Evolutionary conservation across 2,797 vertebrate species (phyloP).

Genomic region (Carcharodon carcharias): DNA sequence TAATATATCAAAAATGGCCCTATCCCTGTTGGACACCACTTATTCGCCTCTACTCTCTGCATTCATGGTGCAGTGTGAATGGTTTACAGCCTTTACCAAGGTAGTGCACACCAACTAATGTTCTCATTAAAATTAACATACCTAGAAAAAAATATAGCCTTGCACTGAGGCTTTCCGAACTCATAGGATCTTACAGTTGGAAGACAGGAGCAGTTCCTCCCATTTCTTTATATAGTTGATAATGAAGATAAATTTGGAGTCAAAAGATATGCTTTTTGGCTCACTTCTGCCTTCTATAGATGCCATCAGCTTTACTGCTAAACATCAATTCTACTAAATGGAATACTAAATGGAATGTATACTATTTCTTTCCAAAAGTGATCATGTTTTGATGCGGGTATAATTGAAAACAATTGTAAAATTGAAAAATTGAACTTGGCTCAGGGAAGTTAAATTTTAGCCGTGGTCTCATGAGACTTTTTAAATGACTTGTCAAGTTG

Average conservation of each 20-base stretch:
- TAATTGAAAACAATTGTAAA: no score
- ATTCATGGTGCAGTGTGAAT: background rate
- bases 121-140: background rate
- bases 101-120: background rate
- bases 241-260: background rate
- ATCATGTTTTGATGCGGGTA: background rate
- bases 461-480: background rate
- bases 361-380: background rate
- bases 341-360: background rate
- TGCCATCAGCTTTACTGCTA: background rate
- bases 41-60: background rate
- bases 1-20: no score
- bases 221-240: background rate
- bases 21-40: no score
- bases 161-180: background rate
- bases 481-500: constrained; percentile 6
- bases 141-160: background rate
- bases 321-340: background rate
- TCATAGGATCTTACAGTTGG: no score
- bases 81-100: background rate
- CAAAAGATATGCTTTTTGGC: background rate
- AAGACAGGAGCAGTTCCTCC: background rate
- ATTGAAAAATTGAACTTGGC: no score
- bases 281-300: background rate
- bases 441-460: background rate